Conservation (phyloP, 2,888 invertebrate species). For the Spilarctia lutea region DNA sequence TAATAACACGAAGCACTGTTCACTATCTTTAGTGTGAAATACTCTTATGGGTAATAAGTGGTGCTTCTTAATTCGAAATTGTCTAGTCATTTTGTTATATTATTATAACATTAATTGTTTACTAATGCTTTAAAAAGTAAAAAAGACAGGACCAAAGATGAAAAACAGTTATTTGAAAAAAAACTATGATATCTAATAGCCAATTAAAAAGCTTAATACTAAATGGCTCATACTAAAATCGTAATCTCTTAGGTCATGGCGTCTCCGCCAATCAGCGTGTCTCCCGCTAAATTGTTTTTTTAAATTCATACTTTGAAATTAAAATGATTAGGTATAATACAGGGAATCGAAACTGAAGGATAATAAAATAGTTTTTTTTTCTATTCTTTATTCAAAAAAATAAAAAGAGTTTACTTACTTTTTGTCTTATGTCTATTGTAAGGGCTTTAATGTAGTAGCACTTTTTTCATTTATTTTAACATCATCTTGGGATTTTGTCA, state of each 20-base stretch:
- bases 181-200: not conserved
- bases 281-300: not conserved
- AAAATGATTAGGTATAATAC: not conserved
- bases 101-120: not conserved
- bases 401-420: not conserved
- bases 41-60: constrained; percentile 49
- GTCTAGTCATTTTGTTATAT: constrained; percentile 54
- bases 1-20: constrained; percentile 59
- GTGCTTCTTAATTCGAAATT: constrained; percentile 46
- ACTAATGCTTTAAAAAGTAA: not conserved
- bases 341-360: not conserved
- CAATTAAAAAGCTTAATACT: not conserved
- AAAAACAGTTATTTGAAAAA: not conserved
- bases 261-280: not conserved
- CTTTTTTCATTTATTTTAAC: not conserved
- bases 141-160: not conserved
- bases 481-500: not conserved
- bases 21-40: constrained; percentile 51
- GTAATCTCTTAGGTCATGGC: not conserved
- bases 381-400: not conserved
- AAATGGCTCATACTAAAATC: not conserved
- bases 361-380: not conserved
- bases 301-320: not conserved
- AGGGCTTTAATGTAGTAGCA: not conserved
- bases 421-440: not conserved